phyloP scores from a whole-genome alignment of 2,113 vertebrate genomes.

The Hucho hucho region DNA sequence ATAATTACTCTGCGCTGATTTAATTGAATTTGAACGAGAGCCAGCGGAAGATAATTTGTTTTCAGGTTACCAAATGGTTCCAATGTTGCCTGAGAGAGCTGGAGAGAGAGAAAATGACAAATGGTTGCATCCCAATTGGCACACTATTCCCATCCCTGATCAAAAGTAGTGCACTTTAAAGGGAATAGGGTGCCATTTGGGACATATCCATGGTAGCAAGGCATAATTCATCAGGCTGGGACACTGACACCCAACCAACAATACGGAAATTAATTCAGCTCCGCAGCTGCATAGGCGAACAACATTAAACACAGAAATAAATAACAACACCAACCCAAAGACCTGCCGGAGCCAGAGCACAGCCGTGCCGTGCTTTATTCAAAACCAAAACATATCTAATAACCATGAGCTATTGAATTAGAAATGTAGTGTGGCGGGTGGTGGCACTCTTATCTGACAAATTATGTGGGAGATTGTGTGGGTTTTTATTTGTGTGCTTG shows the following conservation, averaged over 20 bases:
- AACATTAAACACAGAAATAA: slow-evolving; percentile 72
- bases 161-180: no score
- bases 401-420: slow-evolving; percentile 45
- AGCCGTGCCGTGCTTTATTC: slow-evolving; percentile 38
- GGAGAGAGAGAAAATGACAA: slow-evolving; percentile 86
- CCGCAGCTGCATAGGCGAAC: slow-evolving; percentile 59
- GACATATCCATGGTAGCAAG: slow-evolving; percentile 49
- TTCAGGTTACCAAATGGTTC: slow-evolving; percentile 94
- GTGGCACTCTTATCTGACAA: slow-evolving; percentile 62
- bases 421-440: slow-evolving; percentile 25
- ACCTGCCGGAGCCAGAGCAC: slow-evolving; percentile 31
- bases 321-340: slow-evolving; percentile 61
- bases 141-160: no score
- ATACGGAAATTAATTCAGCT: slow-evolving; percentile 75
- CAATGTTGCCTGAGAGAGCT: slow-evolving; percentile 82
- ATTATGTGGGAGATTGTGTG: slow-evolving; percentile 49
- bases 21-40: slow-evolving; percentile 97
- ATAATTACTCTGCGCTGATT: slow-evolving; percentile 92
- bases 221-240: slow-evolving; percentile 75
- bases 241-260: slow-evolving; percentile 69
- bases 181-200: no score
- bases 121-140: slow-evolving; percentile 6
- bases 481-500: slow-evolving; percentile 7
- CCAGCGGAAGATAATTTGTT: slow-evolving; percentile 97
- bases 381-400: slow-evolving; percentile 63